Percentiles rank a stretch among this genome's conserved stretches.
These are phyloP conservation scores for Sebastes fasciatus DNA, from an alignment of 2,113 vertebrate genomes.

Conservation along the genomic window DNA sequence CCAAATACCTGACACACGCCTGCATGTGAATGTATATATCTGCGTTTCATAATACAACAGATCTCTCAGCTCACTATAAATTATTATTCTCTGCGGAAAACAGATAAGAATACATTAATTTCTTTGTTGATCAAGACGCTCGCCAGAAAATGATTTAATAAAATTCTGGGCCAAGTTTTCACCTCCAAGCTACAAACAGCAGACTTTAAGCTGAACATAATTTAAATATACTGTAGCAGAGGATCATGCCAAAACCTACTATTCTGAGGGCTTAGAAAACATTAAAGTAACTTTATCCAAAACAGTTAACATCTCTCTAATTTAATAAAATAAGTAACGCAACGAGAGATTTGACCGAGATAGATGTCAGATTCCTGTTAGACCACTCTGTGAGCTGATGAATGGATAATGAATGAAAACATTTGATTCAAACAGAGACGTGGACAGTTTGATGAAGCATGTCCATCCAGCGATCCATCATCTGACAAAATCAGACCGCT, in stretches of 20 bases:
- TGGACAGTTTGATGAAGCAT: slow-evolving; percentile 29
- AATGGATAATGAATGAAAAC: slow-evolving; percentile 23
- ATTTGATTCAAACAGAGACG: not conserved
- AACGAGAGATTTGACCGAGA: not conserved
- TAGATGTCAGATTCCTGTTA: slow-evolving; percentile 5
- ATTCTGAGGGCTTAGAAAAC: slow-evolving; percentile 5
- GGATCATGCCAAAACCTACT: slow-evolving; percentile 21
- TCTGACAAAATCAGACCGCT: slow-evolving; percentile 35
- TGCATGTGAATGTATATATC: slow-evolving; percentile 24
- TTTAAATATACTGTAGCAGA: slow-evolving; percentile 7
- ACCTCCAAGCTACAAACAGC: slow-evolving; percentile 3
- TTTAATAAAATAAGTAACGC: slow-evolving; percentile 7
- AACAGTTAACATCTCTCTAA: not conserved
- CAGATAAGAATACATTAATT: slow-evolving; percentile 39
- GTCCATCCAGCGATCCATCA: slow-evolving; percentile 46
- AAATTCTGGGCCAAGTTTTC: not conserved
- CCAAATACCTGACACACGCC: slow-evolving; percentile 37
- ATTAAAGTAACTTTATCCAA: slow-evolving; percentile 32
- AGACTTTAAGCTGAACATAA: slow-evolving; percentile 17
- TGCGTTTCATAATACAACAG: slow-evolving; percentile 32
- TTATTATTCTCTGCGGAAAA: slow-evolving; percentile 29
- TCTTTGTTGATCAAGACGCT: slow-evolving; percentile 35
- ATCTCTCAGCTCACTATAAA: slow-evolving; percentile 33
- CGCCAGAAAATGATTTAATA: slow-evolving; percentile 50
- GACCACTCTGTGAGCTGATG: slow-evolving; percentile 13